These are phyloP conservation scores for Campylomormyrus tamandua DNA, from an alignment of 2,113 vertebrate genomes.

Conservation along the genomic window DNA sequence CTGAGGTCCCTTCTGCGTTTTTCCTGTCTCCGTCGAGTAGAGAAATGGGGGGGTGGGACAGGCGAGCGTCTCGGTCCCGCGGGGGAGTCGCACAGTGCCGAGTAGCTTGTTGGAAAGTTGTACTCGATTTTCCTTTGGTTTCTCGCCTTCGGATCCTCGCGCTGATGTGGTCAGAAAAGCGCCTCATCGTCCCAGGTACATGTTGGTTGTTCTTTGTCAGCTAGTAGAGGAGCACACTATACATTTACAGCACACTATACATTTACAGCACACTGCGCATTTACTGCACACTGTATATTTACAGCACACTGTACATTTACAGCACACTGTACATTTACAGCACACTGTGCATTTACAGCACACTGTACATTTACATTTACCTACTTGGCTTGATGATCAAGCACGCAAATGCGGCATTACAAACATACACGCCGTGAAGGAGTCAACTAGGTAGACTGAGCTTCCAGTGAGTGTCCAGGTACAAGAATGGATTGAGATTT, in stretches of 20 bases:
- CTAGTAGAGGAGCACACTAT: background rate
- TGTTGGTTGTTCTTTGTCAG: background rate
- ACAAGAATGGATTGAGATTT: background rate
- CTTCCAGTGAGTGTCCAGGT: background rate
- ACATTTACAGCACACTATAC: no score
- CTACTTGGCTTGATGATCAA: background rate
- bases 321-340: no score
- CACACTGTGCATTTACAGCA: no score
- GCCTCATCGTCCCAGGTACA: background rate
- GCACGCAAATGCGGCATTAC: background rate
- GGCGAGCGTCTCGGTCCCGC: slow-evolving; percentile 4
- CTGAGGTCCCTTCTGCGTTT: slow-evolving; percentile 19
- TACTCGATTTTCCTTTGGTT: slow-evolving; percentile 5
- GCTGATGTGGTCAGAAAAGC: slow-evolving; percentile 26
- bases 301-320: no score
- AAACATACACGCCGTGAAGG: background rate
- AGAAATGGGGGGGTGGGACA: slow-evolving; percentile 21
- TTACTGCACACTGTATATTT: no score
- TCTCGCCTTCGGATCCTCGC: slow-evolving; percentile 10
- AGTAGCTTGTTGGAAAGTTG: slow-evolving; percentile 31
- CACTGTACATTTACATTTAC: background rate
- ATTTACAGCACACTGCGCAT: no score
- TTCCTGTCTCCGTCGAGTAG: slow-evolving; percentile 30
- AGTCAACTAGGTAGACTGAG: background rate
- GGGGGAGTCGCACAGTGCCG: slow-evolving; percentile 27